Evolutionary conservation across 2,113 vertebrate genomes (phyloP).

Genomic region (Pavo muticus): DNA sequence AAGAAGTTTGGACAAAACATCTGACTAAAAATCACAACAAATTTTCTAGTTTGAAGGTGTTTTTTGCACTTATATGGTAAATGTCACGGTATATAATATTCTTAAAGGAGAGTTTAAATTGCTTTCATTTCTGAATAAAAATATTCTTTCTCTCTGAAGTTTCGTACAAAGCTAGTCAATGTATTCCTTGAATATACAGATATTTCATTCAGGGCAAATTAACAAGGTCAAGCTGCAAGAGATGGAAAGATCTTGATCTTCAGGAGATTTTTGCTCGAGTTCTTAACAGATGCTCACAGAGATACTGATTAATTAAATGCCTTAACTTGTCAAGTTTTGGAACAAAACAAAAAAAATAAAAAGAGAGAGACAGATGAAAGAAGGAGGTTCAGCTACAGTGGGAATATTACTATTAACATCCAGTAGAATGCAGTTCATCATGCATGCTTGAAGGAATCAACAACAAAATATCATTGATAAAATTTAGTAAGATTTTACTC

Average conservation of each 20-base stretch:
- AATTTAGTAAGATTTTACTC: neutral
- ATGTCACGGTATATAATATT: neutral
- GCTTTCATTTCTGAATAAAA: neutral
- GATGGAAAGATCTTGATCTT: neutral
- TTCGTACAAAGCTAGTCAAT: neutral
- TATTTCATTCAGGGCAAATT: neutral
- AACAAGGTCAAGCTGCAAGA: neutral
- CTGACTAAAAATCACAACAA: neutral
- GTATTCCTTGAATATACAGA: neutral
- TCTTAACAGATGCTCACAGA: neutral
- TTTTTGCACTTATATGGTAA: neutral
- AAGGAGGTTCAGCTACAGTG: neutral
- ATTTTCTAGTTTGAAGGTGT: neutral
- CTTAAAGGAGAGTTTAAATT: neutral
- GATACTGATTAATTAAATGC: neutral
- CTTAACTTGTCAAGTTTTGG: neutral
- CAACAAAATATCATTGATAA: neutral
- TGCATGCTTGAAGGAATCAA: neutral
- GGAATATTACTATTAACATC: neutral
- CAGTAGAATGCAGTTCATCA: neutral
- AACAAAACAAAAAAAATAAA: neutral
- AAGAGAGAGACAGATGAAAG: neutral
- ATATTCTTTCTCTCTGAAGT: neutral
- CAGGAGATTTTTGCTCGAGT: neutral
- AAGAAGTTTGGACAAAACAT: neutral